Evolutionary conservation across 2,797 vertebrate species (phyloP).

Genomic region (Pipistrellus kuhlii): DNA sequence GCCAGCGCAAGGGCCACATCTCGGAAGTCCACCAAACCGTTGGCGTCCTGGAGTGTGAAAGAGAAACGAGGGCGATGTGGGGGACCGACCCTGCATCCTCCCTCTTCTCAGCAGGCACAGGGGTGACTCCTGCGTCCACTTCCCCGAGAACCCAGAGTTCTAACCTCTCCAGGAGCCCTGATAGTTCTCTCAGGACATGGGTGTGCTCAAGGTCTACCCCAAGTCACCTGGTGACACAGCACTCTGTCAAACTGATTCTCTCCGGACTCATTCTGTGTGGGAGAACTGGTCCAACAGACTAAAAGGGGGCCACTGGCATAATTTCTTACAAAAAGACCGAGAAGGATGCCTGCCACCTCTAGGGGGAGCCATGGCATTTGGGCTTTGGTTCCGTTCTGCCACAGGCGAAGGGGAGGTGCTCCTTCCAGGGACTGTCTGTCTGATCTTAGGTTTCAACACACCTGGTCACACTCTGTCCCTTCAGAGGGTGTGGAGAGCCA

Average conservation of each 20-base stretch:
- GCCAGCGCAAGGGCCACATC: conserved; percentile 89
- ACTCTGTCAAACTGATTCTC: conserved; percentile 63
- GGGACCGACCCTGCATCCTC: neutral
- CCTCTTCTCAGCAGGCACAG: neutral
- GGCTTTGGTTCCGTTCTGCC: neutral
- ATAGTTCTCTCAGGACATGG: neutral
- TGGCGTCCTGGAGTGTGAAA: conserved; percentile 73
- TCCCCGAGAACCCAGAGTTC: neutral
- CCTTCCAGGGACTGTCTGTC: neutral
- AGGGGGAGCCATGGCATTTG: neutral
- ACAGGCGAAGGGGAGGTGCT: neutral
- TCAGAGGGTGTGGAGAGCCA: neutral
- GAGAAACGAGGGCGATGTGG: neutral
- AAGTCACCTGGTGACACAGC: neutral
- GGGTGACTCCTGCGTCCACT: neutral
- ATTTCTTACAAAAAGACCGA: conserved; percentile 6
- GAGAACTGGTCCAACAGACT: conserved; percentile 46
- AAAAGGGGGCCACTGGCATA: neutral
- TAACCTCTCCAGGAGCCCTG: neutral
- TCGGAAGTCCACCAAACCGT: conserved; percentile 88
- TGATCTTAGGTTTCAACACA: neutral
- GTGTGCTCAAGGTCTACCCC: neutral
- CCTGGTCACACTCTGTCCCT: neutral
- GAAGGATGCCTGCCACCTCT: neutral
- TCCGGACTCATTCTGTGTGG: conserved; percentile 21